Conservation (phyloP, 2,797 vertebrate species). For the Cirrhinus mrigala region DNA sequence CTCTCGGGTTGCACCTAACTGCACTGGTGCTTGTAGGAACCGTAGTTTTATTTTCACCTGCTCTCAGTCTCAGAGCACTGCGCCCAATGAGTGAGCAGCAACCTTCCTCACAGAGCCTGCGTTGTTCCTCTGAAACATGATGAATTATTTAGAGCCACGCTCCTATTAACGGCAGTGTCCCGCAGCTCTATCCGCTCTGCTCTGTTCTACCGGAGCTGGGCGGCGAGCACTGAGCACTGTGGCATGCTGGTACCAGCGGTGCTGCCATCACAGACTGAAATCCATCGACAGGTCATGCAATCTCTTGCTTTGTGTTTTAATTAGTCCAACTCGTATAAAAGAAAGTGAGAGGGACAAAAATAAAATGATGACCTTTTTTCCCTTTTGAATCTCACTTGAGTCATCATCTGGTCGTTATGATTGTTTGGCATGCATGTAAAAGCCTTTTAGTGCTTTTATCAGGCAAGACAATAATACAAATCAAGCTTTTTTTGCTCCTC, state of each 20-base stretch:
- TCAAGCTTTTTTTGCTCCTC: constrained; percentile 11
- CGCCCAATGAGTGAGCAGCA: constrained; percentile 27
- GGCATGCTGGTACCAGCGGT: constrained; percentile 36
- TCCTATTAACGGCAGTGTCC: constrained; percentile 62
- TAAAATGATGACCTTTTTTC: constrained; percentile 33
- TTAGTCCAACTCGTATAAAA: background rate
- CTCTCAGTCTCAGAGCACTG: constrained; percentile 18
- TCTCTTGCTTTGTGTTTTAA: constrained; percentile 42
- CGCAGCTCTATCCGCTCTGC: constrained; percentile 42
- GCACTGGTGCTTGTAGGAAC: constrained; percentile 16
- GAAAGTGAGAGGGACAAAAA: constrained; percentile 13
- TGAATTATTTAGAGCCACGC: constrained; percentile 60
- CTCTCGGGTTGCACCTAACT: constrained; percentile 9
- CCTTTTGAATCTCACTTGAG: constrained; percentile 32
- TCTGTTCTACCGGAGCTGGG: constrained; percentile 17
- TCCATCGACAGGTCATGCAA: constrained; percentile 16
- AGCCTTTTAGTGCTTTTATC: constrained; percentile 41
- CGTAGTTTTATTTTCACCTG: constrained; percentile 44
- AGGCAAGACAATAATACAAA: constrained; percentile 28
- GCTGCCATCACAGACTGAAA: constrained; percentile 17
- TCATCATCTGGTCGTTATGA: constrained; percentile 23
- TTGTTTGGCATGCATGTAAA: constrained; percentile 16
- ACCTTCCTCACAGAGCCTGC: constrained; percentile 16
- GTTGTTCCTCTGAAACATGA: constrained; percentile 35
- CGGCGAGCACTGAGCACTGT: background rate